Evolutionary conservation across 2,113 vertebrate species (phyloP), one percentile per base, ranked within the genome.

Genomic region (Rhodinocichla rosea): DNA sequence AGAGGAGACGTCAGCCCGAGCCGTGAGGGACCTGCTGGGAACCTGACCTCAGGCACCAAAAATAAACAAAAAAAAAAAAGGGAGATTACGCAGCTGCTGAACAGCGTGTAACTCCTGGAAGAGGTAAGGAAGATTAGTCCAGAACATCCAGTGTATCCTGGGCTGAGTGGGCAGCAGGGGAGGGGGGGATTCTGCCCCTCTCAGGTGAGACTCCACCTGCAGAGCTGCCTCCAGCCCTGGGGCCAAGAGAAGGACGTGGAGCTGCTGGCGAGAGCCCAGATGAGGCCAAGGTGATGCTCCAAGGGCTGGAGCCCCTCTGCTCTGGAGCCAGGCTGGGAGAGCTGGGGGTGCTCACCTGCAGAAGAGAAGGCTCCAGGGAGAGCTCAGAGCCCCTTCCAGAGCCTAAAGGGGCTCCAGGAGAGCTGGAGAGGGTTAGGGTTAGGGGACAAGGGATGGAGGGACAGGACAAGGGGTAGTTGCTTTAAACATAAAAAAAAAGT

Each of bases 31-130:
- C 13, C 15, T 0, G 3, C 37, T 14, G 24, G 63, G n/a, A 70
- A 69, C 3, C 63, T 39, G 80, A 91, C 45, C 71, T 49, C 73
- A 35, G 67, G 12, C 9, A 9, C 35, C n/a, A 69, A 90, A 83
- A 70, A 56, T 37, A 83, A 90, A 83, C 42, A 76, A 15, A 35
- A 10, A 39, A 40, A 40, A 64, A 45, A 35, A 15, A 6, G 2
- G 13, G 26, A 77, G 40, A 69, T 90, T 55, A 37, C 6, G 1
- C 45, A 47, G 62, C 70, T 69, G 20, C 78, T 35, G 69, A 53
- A 89, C 3, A 0, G 47, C 0, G 2, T 32, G 47, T 76, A 7
- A 17, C 7, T 49, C 63, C 18, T 1, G 0, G 32, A 33, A 32
- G 1, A 7, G 55, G 27, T 47, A 62, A 89, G 70, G 63, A 27